Conservation (phyloP, 2,113 vertebrate species). For the Cyprinodon brontotheroides region DNA sequence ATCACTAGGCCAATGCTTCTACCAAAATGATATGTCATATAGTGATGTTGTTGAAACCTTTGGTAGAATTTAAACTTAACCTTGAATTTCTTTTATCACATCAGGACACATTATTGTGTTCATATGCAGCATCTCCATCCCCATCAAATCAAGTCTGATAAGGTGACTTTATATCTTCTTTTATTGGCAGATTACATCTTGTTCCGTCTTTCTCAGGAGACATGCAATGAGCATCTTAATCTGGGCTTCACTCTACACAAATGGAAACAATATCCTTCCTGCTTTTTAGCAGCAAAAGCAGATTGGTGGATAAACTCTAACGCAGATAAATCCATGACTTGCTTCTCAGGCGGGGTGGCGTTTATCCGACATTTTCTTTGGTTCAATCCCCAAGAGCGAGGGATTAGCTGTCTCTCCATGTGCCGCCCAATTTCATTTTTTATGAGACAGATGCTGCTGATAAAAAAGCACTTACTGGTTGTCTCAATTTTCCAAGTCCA, state of each 20-base stretch:
- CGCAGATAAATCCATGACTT: constrained; percentile 42
- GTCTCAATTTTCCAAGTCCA: constrained; percentile 16
- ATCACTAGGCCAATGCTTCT: too few relatives aligned
- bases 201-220: constrained; percentile 18
- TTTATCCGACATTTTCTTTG: constrained; percentile 44
- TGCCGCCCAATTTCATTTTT: constrained; percentile 44
- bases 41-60: not conserved
- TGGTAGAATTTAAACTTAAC: not conserved
- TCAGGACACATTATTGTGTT: not conserved
- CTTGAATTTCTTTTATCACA: not conserved
- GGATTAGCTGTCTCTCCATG: constrained; percentile 56
- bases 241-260: constrained; percentile 20
- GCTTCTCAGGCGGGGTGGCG: constrained; percentile 3
- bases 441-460: constrained; percentile 37
- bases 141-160: not conserved
- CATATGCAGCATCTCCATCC: constrained; percentile 4
- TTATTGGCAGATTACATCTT: constrained; percentile 45
- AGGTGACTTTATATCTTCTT: constrained; percentile 1
- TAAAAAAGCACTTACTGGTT: constrained; percentile 35
- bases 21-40: too few relatives aligned
- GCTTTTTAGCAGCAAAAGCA: constrained; percentile 49
- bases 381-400: constrained; percentile 35
- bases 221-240: constrained; percentile 25
- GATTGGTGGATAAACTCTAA: constrained; percentile 51
- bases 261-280: constrained; percentile 38